These are phyloP conservation scores for Steinernema hermaphroditum DNA, from an alignment of 2,888 invertebrate genomes.

Conservation along the genomic window DNA sequence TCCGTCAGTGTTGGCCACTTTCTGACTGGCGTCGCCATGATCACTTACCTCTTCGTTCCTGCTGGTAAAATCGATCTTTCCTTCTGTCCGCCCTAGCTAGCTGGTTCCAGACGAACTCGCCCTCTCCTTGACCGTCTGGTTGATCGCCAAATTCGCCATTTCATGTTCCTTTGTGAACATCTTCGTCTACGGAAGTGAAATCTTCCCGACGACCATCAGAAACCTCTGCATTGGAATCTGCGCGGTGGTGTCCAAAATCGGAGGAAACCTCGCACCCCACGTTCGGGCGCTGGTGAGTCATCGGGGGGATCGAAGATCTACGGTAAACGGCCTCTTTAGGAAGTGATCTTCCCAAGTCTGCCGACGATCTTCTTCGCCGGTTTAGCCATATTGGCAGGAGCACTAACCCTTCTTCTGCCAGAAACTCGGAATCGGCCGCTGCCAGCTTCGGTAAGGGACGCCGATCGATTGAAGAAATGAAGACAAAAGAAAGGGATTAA, in stretches of 20 bases:
- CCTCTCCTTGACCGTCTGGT: slow-evolving; percentile 49
- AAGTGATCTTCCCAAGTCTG: slow-evolving; percentile 35
- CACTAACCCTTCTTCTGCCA: slow-evolving; percentile 40
- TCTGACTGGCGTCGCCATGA: slow-evolving; percentile 35
- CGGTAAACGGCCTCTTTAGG: slow-evolving; percentile 31
- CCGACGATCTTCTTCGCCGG: slow-evolving; percentile 40
- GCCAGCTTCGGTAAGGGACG: slow-evolving; percentile 38
- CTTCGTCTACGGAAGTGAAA: slow-evolving; percentile 58
- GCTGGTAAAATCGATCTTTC: slow-evolving; percentile 9
- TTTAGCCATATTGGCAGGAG: slow-evolving; percentile 36
- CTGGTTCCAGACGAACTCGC: neutral
- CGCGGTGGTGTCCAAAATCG: slow-evolving; percentile 48
- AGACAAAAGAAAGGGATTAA: too few relatives aligned
- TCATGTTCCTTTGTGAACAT: slow-evolving; percentile 56
- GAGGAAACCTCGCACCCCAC: slow-evolving; percentile 49
- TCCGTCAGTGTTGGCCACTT: slow-evolving; percentile 39
- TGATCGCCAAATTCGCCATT: slow-evolving; percentile 57
- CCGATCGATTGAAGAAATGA: neutral
- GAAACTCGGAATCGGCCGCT: slow-evolving; percentile 41
- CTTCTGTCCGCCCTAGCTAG: neutral
- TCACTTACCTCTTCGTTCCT: slow-evolving; percentile 32
- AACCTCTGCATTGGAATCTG: slow-evolving; percentile 52
- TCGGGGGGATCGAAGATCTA: neutral
- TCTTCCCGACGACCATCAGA: slow-evolving; percentile 49
- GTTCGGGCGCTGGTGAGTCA: slow-evolving; percentile 42